Evolutionary conservation across 2,113 vertebrate genomes (phyloP).

Genomic region (Sciurus niger): DNA sequence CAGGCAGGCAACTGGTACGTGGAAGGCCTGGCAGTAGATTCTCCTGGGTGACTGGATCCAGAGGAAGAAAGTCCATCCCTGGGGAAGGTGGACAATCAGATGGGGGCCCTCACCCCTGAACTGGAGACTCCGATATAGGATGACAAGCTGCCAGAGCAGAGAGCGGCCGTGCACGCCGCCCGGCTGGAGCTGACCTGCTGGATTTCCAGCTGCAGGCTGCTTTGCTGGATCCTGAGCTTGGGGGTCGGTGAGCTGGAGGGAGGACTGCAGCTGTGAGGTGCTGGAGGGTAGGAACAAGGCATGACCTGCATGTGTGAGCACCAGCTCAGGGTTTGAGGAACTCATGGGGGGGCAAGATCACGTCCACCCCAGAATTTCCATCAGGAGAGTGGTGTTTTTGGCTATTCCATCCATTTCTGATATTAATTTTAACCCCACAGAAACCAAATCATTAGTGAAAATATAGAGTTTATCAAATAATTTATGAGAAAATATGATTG

Average conservation of each 20-base stretch:
- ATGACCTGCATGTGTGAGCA: neutral
- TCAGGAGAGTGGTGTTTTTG: too few species aligned
- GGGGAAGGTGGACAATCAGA: too few species aligned
- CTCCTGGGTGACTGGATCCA: too few species aligned
- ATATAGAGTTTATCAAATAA: neutral
- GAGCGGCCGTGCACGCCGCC: fast-evolving
- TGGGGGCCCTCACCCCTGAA: neutral
- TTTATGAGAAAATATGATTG: neutral
- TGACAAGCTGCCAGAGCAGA: neutral
- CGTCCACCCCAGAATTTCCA: neutral
- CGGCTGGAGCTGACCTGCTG: too few species aligned
- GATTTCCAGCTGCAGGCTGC: neutral
- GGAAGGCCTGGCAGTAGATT: neutral
- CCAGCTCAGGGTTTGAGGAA: neutral
- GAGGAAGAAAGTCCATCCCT: fast-evolving
- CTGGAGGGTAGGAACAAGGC: neutral
- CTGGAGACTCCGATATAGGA: neutral
- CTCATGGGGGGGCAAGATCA: neutral
- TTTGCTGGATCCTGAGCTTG: neutral
- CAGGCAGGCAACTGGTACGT: too few species aligned
- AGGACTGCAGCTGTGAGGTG: neutral
- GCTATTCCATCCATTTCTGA: neutral
- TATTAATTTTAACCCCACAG: neutral
- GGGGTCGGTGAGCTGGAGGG: neutral
- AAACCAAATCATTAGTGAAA: neutral